Evolutionary conservation across 2,888 invertebrate species (phyloP), one percentile per base, ranked within the genome.

Genomic region (Ophraella communa): DNA sequence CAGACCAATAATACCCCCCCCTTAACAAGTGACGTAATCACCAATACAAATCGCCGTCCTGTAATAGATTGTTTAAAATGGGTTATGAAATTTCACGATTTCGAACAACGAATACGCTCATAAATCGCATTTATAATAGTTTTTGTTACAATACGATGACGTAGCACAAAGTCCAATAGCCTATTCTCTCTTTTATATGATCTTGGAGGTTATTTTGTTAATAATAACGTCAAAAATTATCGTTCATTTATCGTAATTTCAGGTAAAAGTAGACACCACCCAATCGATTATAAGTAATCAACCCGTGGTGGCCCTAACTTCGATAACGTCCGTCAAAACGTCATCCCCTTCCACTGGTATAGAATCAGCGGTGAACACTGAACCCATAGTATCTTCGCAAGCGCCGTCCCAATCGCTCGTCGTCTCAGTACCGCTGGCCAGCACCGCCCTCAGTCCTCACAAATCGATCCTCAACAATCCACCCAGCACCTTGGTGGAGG

Each of bases 371-470:
- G 47, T 64, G 30, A 61, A 62, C 8, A 58, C 60, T 4, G 61
- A 66, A 23, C 44, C 70, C 17, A 59, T 69, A 11, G 63, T 69
- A 56, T 62, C 71, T 17, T 54, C 73, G 35, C 73, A 73, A 53
- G 60, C 64, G 7, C 68, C 68, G 33, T 71, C 67, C 70, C 74
- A 74, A 33, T 79, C 85, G 11, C 73, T 89, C 70, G 88, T 87
- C 55, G 89, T 89, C 18, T 88, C 88, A 21, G 88, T 89, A 69
- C 89, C 89, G 67, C 78, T 89, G 67, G 84, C 86, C 14, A 85
- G 82, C 55, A 83, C 84, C 17, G 82, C 82, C 54, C 71, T 85
- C 51, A 82, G 80, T 70, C 81, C 81, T 3, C 76, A 76, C 52
- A 66, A 69, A 49, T 67, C 82, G 73, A 78, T 79, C 74, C 60